These are phyloP conservation scores for Zaprionus capensis DNA, from an alignment of 1,140 invertebrate species.

Conservation along the genomic window DNA sequence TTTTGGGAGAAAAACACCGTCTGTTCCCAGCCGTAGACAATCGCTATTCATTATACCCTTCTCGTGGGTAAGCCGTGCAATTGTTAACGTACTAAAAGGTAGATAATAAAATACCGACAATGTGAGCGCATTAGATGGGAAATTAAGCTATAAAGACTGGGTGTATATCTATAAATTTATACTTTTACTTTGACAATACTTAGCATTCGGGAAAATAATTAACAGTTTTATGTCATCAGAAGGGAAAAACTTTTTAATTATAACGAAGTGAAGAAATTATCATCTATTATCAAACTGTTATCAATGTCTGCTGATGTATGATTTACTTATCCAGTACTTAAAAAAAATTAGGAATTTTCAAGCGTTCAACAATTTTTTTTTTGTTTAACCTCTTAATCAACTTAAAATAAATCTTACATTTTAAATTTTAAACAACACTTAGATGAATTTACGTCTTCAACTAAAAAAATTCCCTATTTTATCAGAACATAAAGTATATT, in stretches of 20 bases:
- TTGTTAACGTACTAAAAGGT: slow-evolving; percentile 3
- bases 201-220: not conserved
- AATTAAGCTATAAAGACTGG: not conserved
- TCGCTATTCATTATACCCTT: not conserved
- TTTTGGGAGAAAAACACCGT: slow-evolving; percentile 15
- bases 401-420: too few relatives aligned
- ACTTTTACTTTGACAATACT: not conserved
- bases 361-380: too few relatives aligned
- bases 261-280: too few relatives aligned
- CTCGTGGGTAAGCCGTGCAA: not conserved
- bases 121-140: slow-evolving; percentile 1
- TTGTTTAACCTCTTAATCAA: too few relatives aligned
- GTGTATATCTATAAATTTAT: not conserved
- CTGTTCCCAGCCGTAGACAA: slow-evolving; percentile 33
- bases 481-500: not conserved
- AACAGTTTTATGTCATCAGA: not conserved
- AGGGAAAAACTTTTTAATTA: not conserved
- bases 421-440: too few relatives aligned
- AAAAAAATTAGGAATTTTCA: too few relatives aligned
- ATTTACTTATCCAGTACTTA: too few relatives aligned
- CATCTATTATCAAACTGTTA: too few relatives aligned
- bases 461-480: too few relatives aligned
- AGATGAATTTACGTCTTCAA: too few relatives aligned
- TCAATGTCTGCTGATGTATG: too few relatives aligned
- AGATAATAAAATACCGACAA: not conserved